phyloP scores from a whole-genome alignment of 2,888 invertebrate species.

The Tipula lateralis region DNA sequence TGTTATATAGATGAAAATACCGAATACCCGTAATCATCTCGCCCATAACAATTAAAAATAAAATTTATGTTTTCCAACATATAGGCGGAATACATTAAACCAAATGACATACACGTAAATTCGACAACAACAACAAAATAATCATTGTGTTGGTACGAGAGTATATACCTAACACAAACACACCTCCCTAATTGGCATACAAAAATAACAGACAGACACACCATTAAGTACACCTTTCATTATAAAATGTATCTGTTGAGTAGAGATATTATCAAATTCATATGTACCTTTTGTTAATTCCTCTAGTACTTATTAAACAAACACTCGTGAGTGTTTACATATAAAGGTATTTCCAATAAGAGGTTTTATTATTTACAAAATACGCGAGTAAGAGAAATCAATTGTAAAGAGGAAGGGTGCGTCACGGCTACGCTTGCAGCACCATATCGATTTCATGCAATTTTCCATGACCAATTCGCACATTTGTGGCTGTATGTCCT shows the following conservation, averaged over 20 bases:
- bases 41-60: slow-evolving; percentile 24
- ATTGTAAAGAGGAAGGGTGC: too few relatives aligned
- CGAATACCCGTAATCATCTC: not conserved
- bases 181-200: not conserved
- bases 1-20: not conserved
- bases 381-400: too few relatives aligned
- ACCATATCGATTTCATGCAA: too few relatives aligned
- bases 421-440: too few relatives aligned
- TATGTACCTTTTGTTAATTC: not conserved
- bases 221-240: not conserved
- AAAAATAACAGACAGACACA: not conserved
- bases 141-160: not conserved
- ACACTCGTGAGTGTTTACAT: not conserved
- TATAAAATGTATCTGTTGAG: not conserved
- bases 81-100: slow-evolving; percentile 7
- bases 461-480: too few relatives aligned
- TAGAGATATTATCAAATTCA: not conserved
- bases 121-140: not conserved
- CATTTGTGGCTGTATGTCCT: too few relatives aligned
- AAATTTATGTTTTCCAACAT: not conserved
- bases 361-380: too few relatives aligned
- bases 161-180: not conserved
- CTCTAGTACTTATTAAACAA: not conserved
- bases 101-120: slow-evolving; percentile 3
- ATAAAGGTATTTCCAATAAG: not conserved